phyloP scores from a whole-genome alignment of 2,888 invertebrate genomes.

The Lepidocyrtoides sp. region DNA sequence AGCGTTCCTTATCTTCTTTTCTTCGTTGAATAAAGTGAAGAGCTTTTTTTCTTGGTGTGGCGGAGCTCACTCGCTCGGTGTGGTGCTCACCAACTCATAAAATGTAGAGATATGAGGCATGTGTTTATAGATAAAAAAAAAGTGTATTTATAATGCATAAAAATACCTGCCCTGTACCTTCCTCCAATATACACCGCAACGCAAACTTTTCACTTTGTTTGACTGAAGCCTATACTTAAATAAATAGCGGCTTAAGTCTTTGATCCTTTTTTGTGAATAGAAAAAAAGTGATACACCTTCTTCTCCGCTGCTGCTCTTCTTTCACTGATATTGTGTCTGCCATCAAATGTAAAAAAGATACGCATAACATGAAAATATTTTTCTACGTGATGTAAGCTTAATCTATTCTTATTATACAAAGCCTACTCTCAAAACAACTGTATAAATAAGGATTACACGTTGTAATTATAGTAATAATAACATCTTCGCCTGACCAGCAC shows the following conservation, averaged over 20 bases:
- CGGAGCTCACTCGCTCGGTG: constrained; percentile 40
- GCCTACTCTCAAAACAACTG: constrained; percentile 29
- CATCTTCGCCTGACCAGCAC: constrained; percentile 58
- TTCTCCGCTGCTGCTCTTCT: not conserved
- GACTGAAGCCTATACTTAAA: constrained; percentile 72
- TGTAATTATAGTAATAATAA: constrained; percentile 65
- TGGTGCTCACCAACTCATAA: constrained; percentile 40
- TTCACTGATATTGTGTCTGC: not conserved
- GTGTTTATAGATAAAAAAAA: constrained; percentile 32
- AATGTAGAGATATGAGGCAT: constrained; percentile 16
- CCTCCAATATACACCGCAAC: constrained; percentile 24
- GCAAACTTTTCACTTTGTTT: constrained; percentile 71
- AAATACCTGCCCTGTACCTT: constrained; percentile 38
- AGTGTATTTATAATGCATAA: constrained; percentile 45
- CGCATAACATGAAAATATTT: constrained; percentile 10
- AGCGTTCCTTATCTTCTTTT: constrained; percentile 68
- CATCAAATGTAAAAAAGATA: too few species aligned
- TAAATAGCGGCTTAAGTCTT: constrained; percentile 81
- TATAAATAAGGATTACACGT: constrained; percentile 57
- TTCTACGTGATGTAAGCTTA: not conserved
- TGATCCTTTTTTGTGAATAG: constrained; percentile 69
- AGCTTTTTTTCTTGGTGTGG: constrained; percentile 53
- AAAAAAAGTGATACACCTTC: constrained; percentile 66
- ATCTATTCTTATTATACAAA: not conserved
- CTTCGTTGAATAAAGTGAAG: constrained; percentile 58